Evolutionary conservation across 2,888 invertebrate genomes (phyloP).

Genomic region (Drosophila peninsularis): DNA sequence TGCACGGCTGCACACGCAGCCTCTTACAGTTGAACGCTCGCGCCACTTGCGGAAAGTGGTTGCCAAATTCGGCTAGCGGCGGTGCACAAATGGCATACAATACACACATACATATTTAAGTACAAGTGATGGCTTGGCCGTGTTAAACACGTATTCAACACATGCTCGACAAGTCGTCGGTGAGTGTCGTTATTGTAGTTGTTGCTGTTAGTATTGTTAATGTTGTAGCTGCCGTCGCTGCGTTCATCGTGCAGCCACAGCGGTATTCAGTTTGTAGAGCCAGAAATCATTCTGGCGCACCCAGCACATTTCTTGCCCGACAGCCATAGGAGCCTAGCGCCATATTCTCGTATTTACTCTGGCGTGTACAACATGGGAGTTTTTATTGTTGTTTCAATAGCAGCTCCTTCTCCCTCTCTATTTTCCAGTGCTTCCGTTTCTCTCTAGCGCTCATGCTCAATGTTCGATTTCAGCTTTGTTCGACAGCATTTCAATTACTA

Average conservation of each 20-base stretch:
- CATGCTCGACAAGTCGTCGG: conserved; percentile 73
- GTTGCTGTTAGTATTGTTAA: conserved; percentile 25
- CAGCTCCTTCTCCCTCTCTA: not conserved
- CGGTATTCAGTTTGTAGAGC: conserved; percentile 72
- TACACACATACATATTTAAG: conserved; percentile 43
- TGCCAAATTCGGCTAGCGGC: conserved; percentile 57
- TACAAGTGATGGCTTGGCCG: conserved; percentile 59
- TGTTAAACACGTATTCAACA: conserved; percentile 79
- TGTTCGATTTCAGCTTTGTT: conserved; percentile 61
- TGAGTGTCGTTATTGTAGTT: conserved; percentile 36
- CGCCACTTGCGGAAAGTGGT: conserved; percentile 23
- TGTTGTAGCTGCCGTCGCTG: conserved; percentile 14
- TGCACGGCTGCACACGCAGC: conserved; percentile 51
- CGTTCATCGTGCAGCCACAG: conserved; percentile 26
- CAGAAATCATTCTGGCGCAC: conserved; percentile 61
- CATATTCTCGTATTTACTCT: conserved; percentile 26
- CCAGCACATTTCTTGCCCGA: conserved; percentile 29
- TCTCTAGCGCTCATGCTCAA: not conserved
- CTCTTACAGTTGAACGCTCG: conserved; percentile 47
- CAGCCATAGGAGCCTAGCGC: conserved; percentile 15
- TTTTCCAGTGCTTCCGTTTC: not conserved
- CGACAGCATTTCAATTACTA: conserved; percentile 76
- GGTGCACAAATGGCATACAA: conserved; percentile 57
- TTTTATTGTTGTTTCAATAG: conserved; percentile 15
- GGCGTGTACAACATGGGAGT: conserved; percentile 11